Percentiles rank a stretch among this genome's conserved stretches.
Evolutionary conservation across 1,140 invertebrate genomes (phyloP).

Genomic region (Aphis craccivora): DNA sequence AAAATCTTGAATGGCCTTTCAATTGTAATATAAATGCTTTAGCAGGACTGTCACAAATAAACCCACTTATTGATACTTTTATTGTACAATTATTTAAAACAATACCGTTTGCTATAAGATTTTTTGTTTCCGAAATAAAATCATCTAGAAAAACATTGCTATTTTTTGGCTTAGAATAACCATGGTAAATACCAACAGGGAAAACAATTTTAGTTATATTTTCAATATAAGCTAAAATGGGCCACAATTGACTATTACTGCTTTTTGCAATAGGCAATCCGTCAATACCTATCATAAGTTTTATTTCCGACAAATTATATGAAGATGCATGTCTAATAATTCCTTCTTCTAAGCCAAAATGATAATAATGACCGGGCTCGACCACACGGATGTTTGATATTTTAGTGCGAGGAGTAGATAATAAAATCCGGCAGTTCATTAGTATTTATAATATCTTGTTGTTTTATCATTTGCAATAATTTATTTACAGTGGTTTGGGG

Average conservation of each 20-base stretch:
- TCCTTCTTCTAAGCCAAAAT: not conserved
- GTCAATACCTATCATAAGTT: not conserved
- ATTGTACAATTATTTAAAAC: not conserved
- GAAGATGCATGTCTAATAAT: not conserved
- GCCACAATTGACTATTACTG: no score
- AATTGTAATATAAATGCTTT: no score
- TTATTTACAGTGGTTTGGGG: not conserved
- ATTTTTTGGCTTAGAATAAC: not conserved
- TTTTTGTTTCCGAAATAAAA: not conserved
- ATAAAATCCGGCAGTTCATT: no score
- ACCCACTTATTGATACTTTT: not conserved
- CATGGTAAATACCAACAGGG: not conserved
- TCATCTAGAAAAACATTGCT: not conserved
- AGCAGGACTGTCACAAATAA: no score
- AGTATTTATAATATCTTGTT: not conserved
- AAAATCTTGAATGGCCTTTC: no score
- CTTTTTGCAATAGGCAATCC: not conserved
- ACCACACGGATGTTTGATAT: no score
- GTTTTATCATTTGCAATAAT: not conserved
- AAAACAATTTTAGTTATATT: not conserved
- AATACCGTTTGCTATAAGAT: not conserved
- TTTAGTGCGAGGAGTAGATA: no score
- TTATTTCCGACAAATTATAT: not conserved
- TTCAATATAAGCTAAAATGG: conserved; percentile 2
- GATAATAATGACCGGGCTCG: no score